These are phyloP conservation scores for Silurus glanis DNA, from an alignment of 2,113 vertebrate species.

Conservation along the genomic window DNA sequence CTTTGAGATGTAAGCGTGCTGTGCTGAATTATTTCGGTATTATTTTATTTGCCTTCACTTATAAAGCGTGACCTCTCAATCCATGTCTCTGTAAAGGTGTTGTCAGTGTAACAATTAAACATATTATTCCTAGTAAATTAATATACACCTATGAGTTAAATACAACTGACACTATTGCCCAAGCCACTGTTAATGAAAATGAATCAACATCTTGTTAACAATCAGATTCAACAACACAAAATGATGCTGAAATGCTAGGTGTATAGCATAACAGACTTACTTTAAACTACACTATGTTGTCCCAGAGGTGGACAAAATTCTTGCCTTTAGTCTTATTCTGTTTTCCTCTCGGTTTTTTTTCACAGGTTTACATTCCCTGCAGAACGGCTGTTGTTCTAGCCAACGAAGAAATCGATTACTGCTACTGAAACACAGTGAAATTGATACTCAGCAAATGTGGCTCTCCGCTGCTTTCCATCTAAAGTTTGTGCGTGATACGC, in stretches of 20 bases:
- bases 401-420: slow-evolving; percentile 77
- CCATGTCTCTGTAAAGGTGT: not conserved
- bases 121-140: no score
- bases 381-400: slow-evolving; percentile 77
- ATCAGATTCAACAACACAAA: not conserved
- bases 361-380: slow-evolving; percentile 79
- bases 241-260: not conserved
- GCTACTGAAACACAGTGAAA: slow-evolving; percentile 71
- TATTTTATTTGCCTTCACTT: not conserved
- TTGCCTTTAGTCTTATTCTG: slow-evolving; percentile 22
- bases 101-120: not conserved
- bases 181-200: not conserved
- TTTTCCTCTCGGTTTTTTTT: slow-evolving; percentile 42
- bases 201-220: not conserved
- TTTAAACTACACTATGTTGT: slow-evolving; percentile 22
- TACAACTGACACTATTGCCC: not conserved
- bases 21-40: not conserved
- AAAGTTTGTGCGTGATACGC: slow-evolving; percentile 8
- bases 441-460: slow-evolving; percentile 51
- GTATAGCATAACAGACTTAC: not conserved
- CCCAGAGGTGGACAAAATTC: not conserved
- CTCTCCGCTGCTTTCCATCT: slow-evolving; percentile 34
- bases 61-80: not conserved
- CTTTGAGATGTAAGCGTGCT: not conserved
- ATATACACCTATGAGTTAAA: not conserved